phyloP scores from a whole-genome alignment of 2,888 invertebrate genomes.

The Drosophila diplacantha region DNA sequence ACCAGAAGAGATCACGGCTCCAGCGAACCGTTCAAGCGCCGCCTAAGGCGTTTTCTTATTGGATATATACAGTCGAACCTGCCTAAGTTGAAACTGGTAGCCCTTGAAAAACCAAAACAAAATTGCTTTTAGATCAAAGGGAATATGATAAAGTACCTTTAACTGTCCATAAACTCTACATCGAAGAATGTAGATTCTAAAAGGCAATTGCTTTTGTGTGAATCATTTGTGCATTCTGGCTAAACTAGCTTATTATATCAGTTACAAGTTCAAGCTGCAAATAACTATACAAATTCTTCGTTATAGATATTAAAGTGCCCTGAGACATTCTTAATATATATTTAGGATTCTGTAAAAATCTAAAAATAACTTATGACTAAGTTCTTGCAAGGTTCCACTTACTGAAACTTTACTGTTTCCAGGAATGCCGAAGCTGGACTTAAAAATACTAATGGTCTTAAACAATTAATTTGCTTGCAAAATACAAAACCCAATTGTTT shows the following conservation, averaged over 20 bases:
- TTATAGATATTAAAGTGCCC: too few species aligned
- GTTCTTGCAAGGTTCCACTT: background rate
- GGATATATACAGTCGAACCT: background rate
- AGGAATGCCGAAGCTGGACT: too few species aligned
- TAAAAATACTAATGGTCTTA: conserved; percentile 6
- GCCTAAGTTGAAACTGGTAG: background rate
- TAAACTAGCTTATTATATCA: background rate
- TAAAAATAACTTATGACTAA: background rate
- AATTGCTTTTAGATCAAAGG: background rate
- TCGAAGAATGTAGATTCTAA: too few species aligned
- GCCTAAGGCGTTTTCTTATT: conserved; percentile 9
- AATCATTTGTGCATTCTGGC: background rate
- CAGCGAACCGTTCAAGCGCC: conserved; percentile 24
- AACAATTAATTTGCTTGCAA: background rate
- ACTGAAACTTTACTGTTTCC: background rate
- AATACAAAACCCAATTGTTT: conserved; percentile 1
- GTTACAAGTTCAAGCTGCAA: background rate
- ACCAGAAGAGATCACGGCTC: conserved; percentile 17
- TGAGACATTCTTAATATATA: background rate
- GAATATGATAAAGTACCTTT: background rate
- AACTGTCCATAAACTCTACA: too few species aligned
- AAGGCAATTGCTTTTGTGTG: background rate
- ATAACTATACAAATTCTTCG: background rate
- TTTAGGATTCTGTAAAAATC: background rate
- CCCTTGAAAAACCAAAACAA: background rate